phyloP scores from a whole-genome alignment of 2,797 vertebrate genomes.

The Sparidentex hasta region DNA sequence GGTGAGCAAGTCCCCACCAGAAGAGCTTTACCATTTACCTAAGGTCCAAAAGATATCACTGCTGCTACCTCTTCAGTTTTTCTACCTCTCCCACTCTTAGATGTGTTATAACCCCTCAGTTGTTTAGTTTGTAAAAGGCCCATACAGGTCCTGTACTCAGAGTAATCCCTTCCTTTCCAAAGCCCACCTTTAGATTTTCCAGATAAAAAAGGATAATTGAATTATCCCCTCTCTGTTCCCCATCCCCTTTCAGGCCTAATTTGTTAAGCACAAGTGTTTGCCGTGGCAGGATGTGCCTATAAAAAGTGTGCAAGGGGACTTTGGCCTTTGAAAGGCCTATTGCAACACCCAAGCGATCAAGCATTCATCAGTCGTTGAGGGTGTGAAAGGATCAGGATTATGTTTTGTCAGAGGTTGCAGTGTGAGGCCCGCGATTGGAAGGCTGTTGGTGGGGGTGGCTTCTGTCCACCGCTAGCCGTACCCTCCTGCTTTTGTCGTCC shows the following conservation, averaged over 20 bases:
- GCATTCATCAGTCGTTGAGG: conserved; percentile 88
- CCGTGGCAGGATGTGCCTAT: conserved; percentile 87
- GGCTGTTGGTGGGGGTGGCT: conserved; percentile 21
- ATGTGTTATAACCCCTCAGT: conserved; percentile 82
- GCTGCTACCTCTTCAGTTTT: conserved; percentile 21
- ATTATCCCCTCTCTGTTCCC: conserved; percentile 88
- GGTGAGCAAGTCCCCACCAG: conserved; percentile 17
- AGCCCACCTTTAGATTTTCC: conserved; percentile 83
- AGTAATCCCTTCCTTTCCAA: conserved; percentile 86
- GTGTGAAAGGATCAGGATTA: conserved; percentile 90
- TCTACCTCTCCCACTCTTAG: conserved; percentile 44
- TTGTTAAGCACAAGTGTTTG: conserved; percentile 95
- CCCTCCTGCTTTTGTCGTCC: conserved; percentile 90
- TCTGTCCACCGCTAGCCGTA: conserved; percentile 89
- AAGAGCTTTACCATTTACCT: conserved; percentile 55
- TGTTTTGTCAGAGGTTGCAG: conserved; percentile 90
- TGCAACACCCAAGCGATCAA: conserved; percentile 93
- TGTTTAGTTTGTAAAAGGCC: conserved; percentile 82
- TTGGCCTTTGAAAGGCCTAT: conserved; percentile 90
- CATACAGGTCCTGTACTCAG: conserved; percentile 88
- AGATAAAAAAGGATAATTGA: conserved; percentile 89
- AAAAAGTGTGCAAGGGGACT: conserved; percentile 84
- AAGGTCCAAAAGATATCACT: conserved; percentile 48
- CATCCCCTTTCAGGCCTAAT: conserved; percentile 89
- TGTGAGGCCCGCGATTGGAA: conserved; percentile 47